Percentiles rank a stretch among this genome's conserved stretches.
These are phyloP conservation scores for Morinoia aosen DNA, from an alignment of 2,888 invertebrate genomes.

Conservation along the genomic window DNA sequence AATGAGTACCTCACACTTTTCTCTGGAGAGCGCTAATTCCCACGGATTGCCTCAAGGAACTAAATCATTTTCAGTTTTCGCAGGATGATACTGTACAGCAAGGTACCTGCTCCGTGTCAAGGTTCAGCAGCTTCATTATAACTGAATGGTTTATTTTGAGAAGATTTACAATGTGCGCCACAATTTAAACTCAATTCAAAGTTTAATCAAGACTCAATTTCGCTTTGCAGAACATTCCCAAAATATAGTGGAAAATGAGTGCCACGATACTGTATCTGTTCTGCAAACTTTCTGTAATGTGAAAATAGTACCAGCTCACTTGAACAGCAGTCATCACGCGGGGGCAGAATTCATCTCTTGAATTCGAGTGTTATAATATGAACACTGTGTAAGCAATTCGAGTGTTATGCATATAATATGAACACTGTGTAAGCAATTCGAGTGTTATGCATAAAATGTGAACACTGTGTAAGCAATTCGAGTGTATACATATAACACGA, in stretches of 20 bases:
- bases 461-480: background rate
- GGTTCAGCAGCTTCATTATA: too few relatives aligned
- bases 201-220: background rate
- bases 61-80: too few relatives aligned
- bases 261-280: background rate
- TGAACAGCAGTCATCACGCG: background rate
- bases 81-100: too few relatives aligned
- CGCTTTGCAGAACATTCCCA: background rate
- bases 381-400: too few relatives aligned
- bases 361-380: background rate
- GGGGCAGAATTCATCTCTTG: background rate
- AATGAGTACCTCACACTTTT: too few relatives aligned
- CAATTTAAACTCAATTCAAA: background rate
- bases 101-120: too few relatives aligned
- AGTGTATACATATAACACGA: background rate
- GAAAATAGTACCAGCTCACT: background rate
- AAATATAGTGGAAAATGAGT: background rate
- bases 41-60: too few relatives aligned
- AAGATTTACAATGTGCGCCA: background rate
- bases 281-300: background rate
- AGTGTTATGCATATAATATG: background rate
- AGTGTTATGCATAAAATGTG: background rate
- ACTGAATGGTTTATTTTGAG: background rate
- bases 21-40: too few relatives aligned
- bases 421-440: background rate